Percentiles rank a stretch among this genome's conserved stretches.
phyloP scores from a whole-genome alignment of 2,113 vertebrate species.

The Laticauda colubrina region DNA sequence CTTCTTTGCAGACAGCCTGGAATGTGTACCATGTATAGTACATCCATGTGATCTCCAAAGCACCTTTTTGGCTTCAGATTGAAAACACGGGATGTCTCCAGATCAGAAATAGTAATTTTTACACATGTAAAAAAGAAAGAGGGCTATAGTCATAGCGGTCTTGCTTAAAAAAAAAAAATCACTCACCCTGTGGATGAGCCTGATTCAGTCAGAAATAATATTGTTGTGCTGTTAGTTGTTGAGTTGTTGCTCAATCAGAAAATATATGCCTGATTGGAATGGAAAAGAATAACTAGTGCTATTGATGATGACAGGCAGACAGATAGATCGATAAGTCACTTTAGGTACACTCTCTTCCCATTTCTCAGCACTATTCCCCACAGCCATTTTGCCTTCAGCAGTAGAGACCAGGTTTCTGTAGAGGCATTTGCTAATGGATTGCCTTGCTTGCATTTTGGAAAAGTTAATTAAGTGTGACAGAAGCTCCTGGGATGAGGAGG shows the following conservation, averaged over 20 bases:
- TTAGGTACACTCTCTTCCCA: background rate
- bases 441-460: background rate
- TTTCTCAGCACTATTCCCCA: background rate
- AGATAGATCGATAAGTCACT: background rate
- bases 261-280: background rate
- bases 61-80: background rate
- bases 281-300: background rate
- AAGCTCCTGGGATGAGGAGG: background rate
- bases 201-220: background rate
- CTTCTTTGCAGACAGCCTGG: background rate
- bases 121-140: background rate
- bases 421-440: background rate
- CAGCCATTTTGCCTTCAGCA: background rate
- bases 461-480: background rate
- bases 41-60: background rate
- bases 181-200: background rate
- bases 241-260: background rate
- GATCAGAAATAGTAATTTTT: background rate
- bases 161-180: background rate
- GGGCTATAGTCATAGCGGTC: background rate
- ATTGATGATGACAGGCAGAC: background rate
- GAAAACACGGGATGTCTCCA: background rate
- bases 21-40: background rate
- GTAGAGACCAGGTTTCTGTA: background rate
- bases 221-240: background rate